phyloP scores from a whole-genome alignment of 2,113 vertebrate species.

The Brachypodius melanocephalos region DNA sequence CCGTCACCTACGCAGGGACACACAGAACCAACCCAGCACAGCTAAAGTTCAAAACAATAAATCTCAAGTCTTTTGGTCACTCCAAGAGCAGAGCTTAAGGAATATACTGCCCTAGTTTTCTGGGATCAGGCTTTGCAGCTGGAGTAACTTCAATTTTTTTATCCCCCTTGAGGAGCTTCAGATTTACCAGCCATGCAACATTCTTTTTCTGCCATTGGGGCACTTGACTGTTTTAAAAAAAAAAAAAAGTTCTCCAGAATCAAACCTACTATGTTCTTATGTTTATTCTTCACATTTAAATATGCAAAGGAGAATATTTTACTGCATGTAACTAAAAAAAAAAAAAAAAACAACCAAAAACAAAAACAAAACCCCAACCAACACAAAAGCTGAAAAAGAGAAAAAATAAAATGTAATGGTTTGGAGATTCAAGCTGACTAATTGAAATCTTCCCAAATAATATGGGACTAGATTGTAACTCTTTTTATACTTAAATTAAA shows the following conservation, averaged over 20 bases:
- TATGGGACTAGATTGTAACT: not conserved
- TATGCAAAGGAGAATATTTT: not conserved
- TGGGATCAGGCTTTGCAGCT: conserved; percentile 12
- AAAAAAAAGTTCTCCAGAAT: not conserved
- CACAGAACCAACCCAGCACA: not conserved
- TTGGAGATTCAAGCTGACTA: not conserved
- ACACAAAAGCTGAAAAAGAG: not conserved
- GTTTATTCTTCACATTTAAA: not conserved
- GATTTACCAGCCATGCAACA: not conserved
- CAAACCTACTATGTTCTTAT: not conserved
- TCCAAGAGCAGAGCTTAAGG: not conserved
- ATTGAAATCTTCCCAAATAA: conserved; percentile 25
- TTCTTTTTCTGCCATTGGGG: not conserved
- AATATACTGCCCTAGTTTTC: conserved; percentile 37
- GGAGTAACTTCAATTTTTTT: not conserved
- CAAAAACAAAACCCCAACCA: no score
- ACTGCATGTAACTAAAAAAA: not conserved
- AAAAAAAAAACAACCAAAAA: not conserved
- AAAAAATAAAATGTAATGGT: not conserved
- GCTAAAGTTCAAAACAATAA: conserved; percentile 52
- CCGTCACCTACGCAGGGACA: conserved; percentile 26
- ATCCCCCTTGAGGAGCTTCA: not conserved
- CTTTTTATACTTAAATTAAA: conserved; percentile 3
- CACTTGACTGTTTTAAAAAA: not conserved
- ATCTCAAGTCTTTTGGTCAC: conserved; percentile 50